phyloP scores from a whole-genome alignment of 1,140 invertebrate species.

The Lepidurus packardi region DNA sequence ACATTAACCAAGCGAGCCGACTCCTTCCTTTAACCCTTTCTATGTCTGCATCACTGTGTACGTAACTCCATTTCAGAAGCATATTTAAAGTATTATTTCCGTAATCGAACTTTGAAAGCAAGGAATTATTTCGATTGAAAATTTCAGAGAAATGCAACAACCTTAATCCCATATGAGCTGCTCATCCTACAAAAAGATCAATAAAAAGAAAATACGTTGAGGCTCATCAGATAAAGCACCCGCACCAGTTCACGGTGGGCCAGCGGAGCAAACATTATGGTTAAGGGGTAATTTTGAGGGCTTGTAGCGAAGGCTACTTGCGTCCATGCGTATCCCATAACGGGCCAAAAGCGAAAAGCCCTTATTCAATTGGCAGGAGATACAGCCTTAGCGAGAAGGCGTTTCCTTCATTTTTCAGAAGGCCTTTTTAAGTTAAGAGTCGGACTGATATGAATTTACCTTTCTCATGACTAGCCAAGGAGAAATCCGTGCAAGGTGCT shows the following conservation, averaged over 20 bases:
- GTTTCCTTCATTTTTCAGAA: constrained; percentile 22
- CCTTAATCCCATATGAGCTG: no score
- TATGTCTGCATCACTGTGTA: neutral
- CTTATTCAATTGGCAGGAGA: neutral
- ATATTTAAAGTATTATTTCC: neutral
- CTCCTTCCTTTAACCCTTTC: neutral
- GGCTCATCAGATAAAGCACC: no score
- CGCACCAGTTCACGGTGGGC: no score
- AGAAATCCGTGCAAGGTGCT: constrained; percentile 17
- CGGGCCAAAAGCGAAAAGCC: neutral
- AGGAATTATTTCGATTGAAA: neutral
- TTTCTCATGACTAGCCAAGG: constrained; percentile 21
- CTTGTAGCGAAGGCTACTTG: neutral
- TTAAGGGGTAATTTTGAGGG: no score
- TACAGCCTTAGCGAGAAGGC: neutral
- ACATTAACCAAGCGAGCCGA: neutral
- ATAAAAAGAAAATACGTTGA: no score
- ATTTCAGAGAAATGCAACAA: no score
- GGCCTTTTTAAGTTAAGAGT: neutral
- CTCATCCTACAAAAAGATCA: no score
- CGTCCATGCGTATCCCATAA: constrained; percentile 18
- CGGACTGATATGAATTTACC: neutral
- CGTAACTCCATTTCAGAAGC: neutral
- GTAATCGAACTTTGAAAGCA: neutral
- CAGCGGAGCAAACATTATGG: no score